Evolutionary conservation across 1,140 invertebrate species (phyloP).

Genomic region (Hydropsyche tenuis): DNA sequence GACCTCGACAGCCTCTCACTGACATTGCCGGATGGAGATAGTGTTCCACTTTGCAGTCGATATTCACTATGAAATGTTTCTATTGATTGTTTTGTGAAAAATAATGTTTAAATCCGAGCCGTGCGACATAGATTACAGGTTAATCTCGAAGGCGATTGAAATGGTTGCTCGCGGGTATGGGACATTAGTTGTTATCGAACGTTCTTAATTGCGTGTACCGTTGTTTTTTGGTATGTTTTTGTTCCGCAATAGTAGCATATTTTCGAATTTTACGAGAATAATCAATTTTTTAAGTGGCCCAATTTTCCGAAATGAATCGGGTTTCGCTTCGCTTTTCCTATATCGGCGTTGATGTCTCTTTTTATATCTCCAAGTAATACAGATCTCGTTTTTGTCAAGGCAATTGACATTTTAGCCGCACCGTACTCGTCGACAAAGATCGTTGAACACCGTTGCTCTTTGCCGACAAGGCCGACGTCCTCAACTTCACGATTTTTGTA

Average conservation of each 20-base stretch:
- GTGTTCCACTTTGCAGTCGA: conserved; percentile 32
- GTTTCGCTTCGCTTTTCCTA: conserved; percentile 10
- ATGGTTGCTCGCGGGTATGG: too few relatives aligned
- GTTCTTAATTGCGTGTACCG: conserved; percentile 17
- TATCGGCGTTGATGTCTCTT: conserved; percentile 1
- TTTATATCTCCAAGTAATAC: too few relatives aligned
- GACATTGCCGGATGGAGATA: conserved; percentile 29
- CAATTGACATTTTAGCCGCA: conserved; percentile 5
- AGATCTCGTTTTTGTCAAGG: conserved; percentile 19
- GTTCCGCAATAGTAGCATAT: not conserved
- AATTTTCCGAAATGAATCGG: not conserved
- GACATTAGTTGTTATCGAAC: not conserved
- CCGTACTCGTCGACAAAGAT: not conserved
- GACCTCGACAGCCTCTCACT: conserved; percentile 26
- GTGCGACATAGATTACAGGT: too few relatives aligned
- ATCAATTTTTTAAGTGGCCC: not conserved
- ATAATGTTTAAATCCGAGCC: too few relatives aligned
- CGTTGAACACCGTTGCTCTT: conserved; percentile 13
- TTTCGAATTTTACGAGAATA: too few relatives aligned
- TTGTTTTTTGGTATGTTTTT: conserved; percentile 1
- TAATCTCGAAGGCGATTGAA: too few relatives aligned
- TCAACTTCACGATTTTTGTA: conserved; percentile 1
- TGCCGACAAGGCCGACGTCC: conserved; percentile 25
- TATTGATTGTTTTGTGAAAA: too few relatives aligned
- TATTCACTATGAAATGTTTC: not conserved